phyloP scores from a whole-genome alignment of 1,140 invertebrate genomes.

The Sycophaga agraensis region DNA sequence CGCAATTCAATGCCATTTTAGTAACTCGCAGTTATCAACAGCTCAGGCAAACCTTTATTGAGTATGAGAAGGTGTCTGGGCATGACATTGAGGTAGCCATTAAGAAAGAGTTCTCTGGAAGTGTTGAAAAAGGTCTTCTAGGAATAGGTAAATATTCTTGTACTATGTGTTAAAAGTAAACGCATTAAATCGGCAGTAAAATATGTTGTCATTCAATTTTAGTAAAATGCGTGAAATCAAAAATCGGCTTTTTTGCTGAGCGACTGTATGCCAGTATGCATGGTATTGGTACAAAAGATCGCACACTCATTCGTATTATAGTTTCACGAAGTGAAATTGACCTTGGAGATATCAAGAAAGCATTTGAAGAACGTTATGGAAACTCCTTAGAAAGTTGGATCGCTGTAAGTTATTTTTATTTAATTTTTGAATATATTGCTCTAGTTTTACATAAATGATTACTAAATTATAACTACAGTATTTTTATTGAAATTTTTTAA shows the following conservation, averaged over 20 bases:
- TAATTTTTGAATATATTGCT: neutral
- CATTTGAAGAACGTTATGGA: slow-evolving; percentile 81
- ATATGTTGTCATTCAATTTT: slow-evolving; percentile 34
- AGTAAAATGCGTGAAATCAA: slow-evolving; percentile 89
- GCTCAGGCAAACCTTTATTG: slow-evolving; percentile 65
- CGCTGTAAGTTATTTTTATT: slow-evolving; percentile 65
- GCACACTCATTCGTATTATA: slow-evolving; percentile 84
- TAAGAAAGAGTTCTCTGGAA: slow-evolving; percentile 72
- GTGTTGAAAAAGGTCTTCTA: slow-evolving; percentile 65
- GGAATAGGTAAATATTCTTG: slow-evolving; percentile 60
- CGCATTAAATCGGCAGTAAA: neutral
- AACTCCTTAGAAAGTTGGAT: slow-evolving; percentile 83
- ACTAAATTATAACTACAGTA: neutral
- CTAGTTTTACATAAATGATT: neutral
- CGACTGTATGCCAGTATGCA: slow-evolving; percentile 87
- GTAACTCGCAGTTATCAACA: slow-evolving; percentile 64
- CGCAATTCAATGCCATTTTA: slow-evolving; percentile 68
- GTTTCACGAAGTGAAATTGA: slow-evolving; percentile 92
- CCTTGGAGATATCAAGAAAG: slow-evolving; percentile 86
- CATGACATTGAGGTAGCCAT: slow-evolving; percentile 71
- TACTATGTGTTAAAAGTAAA: neutral
- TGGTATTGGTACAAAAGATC: slow-evolving; percentile 85
- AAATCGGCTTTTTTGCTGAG: slow-evolving; percentile 92
- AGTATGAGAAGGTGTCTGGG: slow-evolving; percentile 64
- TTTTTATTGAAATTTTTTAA: too few relatives aligned